These are phyloP conservation scores for Mus caroli DNA, from an alignment of 2,797 vertebrate genomes.

Conservation along the genomic window DNA sequence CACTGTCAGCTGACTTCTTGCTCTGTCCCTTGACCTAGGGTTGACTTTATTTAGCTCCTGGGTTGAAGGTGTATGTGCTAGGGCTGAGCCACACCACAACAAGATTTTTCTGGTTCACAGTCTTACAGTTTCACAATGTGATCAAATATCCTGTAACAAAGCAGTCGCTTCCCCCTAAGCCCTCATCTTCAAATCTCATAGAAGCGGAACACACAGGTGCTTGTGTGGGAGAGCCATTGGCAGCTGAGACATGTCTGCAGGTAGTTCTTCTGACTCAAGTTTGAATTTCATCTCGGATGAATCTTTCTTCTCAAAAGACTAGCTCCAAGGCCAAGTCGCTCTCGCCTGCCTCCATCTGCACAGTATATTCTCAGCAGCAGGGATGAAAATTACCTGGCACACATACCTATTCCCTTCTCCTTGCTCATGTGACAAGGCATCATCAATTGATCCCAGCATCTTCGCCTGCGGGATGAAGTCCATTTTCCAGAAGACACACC, in stretches of 20 bases:
- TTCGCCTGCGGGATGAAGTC: not conserved
- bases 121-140: not conserved
- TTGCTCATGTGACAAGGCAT: not conserved
- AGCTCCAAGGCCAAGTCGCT: not conserved
- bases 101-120: not conserved
- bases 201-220: not conserved
- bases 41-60: not conserved
- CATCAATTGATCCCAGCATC: not conserved
- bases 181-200: conserved; percentile 16
- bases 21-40: not conserved
- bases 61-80: not conserved
- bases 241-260: conserved; percentile 7
- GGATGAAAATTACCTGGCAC: not conserved
- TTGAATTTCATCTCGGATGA: not conserved
- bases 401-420: not conserved
- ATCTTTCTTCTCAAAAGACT: not conserved
- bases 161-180: conserved; percentile 16
- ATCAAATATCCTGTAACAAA: not conserved
- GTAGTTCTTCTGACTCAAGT: not conserved
- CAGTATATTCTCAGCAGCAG: not conserved
- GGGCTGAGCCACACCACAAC: not conserved
- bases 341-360: not conserved
- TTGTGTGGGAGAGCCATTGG: not conserved
- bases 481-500: not conserved
- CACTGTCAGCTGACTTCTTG: not conserved